Base-by-base conservation (phyloP, 2,888 invertebrate species). In the Dryocosmus kuriphilus region DNA sequence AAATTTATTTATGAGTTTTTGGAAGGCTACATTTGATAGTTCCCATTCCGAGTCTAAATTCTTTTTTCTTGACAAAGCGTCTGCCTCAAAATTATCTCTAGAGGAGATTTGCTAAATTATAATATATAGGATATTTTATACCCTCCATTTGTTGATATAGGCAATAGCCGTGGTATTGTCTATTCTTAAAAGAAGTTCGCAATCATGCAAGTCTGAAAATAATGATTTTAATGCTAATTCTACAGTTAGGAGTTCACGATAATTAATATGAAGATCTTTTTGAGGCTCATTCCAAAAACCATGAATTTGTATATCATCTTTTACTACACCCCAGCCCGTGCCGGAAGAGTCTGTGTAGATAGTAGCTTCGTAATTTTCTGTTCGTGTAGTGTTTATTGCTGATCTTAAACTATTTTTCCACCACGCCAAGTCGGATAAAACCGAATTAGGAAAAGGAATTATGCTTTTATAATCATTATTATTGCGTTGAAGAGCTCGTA, bases 61-160 rank as follows among this genome's bases (percentile, higher is more conserved):
- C n/a, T n/a, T n/a, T n/a, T n/a, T n/a, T n/a, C n/a, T n/a, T n/a
- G n/a, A n/a, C n/a, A n/a, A n/a, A n/a, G n/a, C n/a, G n/a, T n/a
- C n/a, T n/a, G n/a, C n/a, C n/a, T n/a, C n/a, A n/a, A n/a, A n/a
- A n/a, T n/a, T n/a, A n/a, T n/a, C n/a, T n/a, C n/a, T n/a, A n/a
- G n/a, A n/a, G n/a, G n/a, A n/a, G n/a, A n/a, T n/a, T 77, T 14
- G 78, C 75, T 30, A 78, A n/a, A 1, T 1, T 0, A 60, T 71
- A 74, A 16, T 63, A 77, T 4, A 67, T 75, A 6, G 75, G 27
- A 14, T 61, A 51, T 32, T 75, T 65, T 2, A 80, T 74, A 1
- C 78, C 79, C 7, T 79, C 78, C 79, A 81, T 81, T 67, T 81
- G 75, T 82, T 82, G 0, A 80, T 55, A 63, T 78, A 81, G 3